Percentiles rank a stretch among this genome's conserved stretches.
phyloP scores from a whole-genome alignment of 2,113 vertebrate species.

The Pheucticus melanocephalus region DNA sequence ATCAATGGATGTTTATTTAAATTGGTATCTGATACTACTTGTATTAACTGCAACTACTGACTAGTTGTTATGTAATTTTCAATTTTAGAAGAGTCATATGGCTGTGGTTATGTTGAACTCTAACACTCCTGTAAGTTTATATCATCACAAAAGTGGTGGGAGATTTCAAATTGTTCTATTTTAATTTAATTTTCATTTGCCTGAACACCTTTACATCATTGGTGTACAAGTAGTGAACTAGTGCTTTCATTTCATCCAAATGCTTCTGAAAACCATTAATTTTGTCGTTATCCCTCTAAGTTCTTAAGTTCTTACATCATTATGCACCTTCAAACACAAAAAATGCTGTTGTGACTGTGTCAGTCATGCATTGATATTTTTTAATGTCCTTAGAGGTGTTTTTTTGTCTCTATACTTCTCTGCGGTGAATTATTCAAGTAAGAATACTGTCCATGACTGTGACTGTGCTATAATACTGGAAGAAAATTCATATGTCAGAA shows the following conservation, averaged over 20 bases:
- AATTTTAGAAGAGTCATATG: not conserved
- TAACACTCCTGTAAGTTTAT: not conserved
- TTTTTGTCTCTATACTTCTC: not conserved
- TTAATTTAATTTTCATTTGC: not conserved
- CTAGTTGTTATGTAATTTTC: not conserved
- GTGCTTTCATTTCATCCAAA: not conserved
- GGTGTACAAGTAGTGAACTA: not conserved
- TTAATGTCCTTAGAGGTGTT: not conserved
- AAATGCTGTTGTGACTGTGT: not conserved
- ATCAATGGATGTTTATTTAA: not conserved
- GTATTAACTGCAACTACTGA: not conserved
- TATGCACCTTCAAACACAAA: not conserved
- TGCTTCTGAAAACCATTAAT: not conserved
- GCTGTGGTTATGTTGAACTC: not conserved
- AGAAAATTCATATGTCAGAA: not conserved
- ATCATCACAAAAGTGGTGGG: not conserved
- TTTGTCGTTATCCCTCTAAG: not conserved
- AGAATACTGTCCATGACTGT: not conserved
- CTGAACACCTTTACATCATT: accelerated
- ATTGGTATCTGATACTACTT: not conserved
- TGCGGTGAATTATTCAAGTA: not conserved
- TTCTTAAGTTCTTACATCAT: not conserved
- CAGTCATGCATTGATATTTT: not conserved
- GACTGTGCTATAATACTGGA: not conserved
- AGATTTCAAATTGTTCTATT: not conserved